Percentiles rank a stretch among this genome's conserved stretches.
These are phyloP conservation scores for Maniola hyperantus DNA, from an alignment of 2,888 invertebrate genomes.

Conservation along the genomic window DNA sequence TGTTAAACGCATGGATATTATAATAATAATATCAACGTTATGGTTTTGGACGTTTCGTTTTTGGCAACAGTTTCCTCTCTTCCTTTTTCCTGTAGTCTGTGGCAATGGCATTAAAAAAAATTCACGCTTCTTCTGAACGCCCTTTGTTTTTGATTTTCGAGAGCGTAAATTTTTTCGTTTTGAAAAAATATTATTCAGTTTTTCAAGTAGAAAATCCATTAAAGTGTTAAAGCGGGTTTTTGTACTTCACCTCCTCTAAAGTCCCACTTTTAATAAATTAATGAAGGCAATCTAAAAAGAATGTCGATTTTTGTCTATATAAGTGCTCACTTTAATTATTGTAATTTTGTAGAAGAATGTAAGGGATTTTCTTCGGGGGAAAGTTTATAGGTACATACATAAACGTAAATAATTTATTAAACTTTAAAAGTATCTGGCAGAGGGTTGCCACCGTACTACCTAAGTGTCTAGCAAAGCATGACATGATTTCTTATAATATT, in stretches of 20 bases:
- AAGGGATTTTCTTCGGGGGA: not conserved
- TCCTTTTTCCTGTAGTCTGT: constrained; percentile 17
- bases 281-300: constrained; percentile 5
- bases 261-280: not conserved
- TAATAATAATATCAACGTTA: no score
- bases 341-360: not conserved
- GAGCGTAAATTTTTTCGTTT: constrained; percentile 1
- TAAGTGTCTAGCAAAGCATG: no score
- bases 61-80: not conserved
- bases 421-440: no score
- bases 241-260: not conserved
- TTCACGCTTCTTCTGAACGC: constrained; percentile 2
- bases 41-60: not conserved
- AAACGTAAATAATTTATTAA: no score
- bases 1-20: no score
- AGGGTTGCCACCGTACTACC: no score
- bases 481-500: no score
- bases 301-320: not conserved
- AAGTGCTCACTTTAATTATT: not conserved
- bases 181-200: constrained; percentile 9
- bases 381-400: no score
- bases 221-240: not conserved
- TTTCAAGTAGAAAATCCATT: constrained; percentile 8
- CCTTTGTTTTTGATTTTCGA: constrained; percentile 13
- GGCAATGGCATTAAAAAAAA: constrained; percentile 5